Evolutionary conservation across 2,797 vertebrate genomes (phyloP).

Genomic region (Scomberomorus guttatus): DNA sequence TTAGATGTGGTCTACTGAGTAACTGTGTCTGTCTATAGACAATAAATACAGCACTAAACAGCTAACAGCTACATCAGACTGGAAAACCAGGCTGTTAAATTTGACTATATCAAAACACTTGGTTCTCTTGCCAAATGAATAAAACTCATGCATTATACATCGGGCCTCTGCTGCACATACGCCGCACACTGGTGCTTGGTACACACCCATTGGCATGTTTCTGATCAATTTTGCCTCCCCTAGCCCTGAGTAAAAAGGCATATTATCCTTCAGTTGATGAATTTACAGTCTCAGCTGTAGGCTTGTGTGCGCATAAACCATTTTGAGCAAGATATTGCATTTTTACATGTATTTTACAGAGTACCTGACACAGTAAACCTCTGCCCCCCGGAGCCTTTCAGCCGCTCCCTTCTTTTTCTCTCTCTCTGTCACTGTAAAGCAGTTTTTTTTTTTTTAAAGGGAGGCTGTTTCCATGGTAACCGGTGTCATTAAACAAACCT

Average conservation of each 20-base stretch:
- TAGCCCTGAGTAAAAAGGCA: constrained; percentile 22
- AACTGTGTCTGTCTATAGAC: constrained; percentile 45
- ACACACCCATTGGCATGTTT: constrained; percentile 64
- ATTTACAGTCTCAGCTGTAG: constrained; percentile 15
- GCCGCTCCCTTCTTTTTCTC: constrained; percentile 58
- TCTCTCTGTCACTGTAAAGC: constrained; percentile 53
- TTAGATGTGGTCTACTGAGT: constrained; percentile 59
- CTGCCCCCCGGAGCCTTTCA: constrained; percentile 44
- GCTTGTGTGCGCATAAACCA: constrained; percentile 6
- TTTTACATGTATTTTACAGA: constrained; percentile 26
- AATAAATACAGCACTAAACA: constrained; percentile 60
- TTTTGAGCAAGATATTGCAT: constrained; percentile 19
- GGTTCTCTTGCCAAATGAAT: constrained; percentile 65
- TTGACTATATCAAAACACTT: constrained; percentile 60
- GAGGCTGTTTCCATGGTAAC: constrained; percentile 84
- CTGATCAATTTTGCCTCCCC: constrained; percentile 57
- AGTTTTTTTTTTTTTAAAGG: constrained; percentile 53
- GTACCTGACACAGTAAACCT: constrained; percentile 35
- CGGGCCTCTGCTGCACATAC: constrained; percentile 48
- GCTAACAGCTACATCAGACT: constrained; percentile 36
- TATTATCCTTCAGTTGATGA: constrained; percentile 33
- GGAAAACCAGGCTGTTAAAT: constrained; percentile 50
- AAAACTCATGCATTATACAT: constrained; percentile 76
- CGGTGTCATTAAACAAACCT: constrained; percentile 79
- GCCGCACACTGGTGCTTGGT: constrained; percentile 45